These are phyloP conservation scores for Augiades crinisus DNA, from an alignment of 2,888 invertebrate genomes.

Conservation along the genomic window DNA sequence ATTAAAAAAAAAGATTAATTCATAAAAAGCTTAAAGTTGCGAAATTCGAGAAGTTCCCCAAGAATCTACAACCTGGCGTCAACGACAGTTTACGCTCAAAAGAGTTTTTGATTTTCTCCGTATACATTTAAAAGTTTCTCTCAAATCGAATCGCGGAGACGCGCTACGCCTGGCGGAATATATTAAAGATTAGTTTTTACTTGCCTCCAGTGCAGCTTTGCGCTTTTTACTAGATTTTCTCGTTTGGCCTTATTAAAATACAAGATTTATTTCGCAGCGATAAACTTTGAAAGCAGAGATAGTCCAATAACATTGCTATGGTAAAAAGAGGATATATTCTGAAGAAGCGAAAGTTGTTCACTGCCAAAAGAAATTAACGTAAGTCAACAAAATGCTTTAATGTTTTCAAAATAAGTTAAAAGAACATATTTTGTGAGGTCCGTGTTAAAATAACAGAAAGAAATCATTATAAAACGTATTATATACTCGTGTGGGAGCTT, in stretches of 20 bases:
- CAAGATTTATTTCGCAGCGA: too few species aligned
- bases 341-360: too few species aligned
- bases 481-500: too few species aligned
- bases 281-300: too few species aligned
- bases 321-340: too few species aligned
- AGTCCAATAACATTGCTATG: too few species aligned
- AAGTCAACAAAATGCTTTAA: too few species aligned
- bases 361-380: too few species aligned
- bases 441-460: too few species aligned
- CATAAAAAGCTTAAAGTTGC: conserved; percentile 8
- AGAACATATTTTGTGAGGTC: too few species aligned
- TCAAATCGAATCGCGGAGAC: conserved; percentile 18
- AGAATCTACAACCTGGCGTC: conserved; percentile 9
- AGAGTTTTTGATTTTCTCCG: conserved; percentile 23
- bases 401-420: too few species aligned
- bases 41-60: background rate
- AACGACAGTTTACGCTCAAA: conserved; percentile 21
- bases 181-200: conserved; percentile 24
- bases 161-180: conserved; percentile 9
- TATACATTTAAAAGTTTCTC: conserved; percentile 23
- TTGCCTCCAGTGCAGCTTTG: conserved; percentile 6
- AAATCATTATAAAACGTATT: too few species aligned
- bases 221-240: background rate
- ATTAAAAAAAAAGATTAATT: conserved; percentile 4
- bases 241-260: background rate